Base-by-base conservation (phyloP, 2,888 invertebrate species). In the Xanthostigma xanthostigma region DNA sequence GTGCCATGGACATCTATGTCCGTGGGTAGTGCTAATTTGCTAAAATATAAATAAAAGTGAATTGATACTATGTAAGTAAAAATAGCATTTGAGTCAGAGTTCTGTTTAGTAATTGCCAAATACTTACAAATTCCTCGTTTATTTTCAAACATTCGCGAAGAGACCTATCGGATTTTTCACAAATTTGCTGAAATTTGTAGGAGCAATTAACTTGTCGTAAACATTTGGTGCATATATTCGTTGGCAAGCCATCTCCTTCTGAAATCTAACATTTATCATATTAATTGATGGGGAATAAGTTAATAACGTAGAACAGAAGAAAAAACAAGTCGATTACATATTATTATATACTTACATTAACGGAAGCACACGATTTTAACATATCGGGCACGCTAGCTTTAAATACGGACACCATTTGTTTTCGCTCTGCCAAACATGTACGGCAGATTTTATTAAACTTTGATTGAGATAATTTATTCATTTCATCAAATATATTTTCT, bases 121-220 rank as follows among this genome's bases (percentile, higher is more conserved):
- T 27, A 27, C 27, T 27, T 27, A 27, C 27, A 27, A 3, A 27
- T 6, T 27, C 27, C 27, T 27, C 27, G 27, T 27, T 27, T 27
- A 27, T 27, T 27, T 27, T 27, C 6, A 42, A 42, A 42, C 42
- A 42, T 40, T 46, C 33, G 27, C 36, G 14, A 8, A 49, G 38
- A 14, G 39, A 13, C 8, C 34, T 27, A 42, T 49, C 43, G 33
- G 49, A 49, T 33, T 46, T 49, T 37, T 49, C 49, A 49, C 49
- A 49, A 13, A 49, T 38, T 42, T 49, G 45, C 43, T 49, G 45
- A 38, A 49, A 49, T 33, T 36, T 41, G 43, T 36, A 49, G 33
- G 37, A 41, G 34, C 38, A 36, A 33, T 39, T 49, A 2, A 49
- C 34, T 46, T 49, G 45, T 41, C 17, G 42, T 17, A 49, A 37